phyloP scores from a whole-genome alignment of 2,113 vertebrate genomes.

The Eurypyga helias region DNA sequence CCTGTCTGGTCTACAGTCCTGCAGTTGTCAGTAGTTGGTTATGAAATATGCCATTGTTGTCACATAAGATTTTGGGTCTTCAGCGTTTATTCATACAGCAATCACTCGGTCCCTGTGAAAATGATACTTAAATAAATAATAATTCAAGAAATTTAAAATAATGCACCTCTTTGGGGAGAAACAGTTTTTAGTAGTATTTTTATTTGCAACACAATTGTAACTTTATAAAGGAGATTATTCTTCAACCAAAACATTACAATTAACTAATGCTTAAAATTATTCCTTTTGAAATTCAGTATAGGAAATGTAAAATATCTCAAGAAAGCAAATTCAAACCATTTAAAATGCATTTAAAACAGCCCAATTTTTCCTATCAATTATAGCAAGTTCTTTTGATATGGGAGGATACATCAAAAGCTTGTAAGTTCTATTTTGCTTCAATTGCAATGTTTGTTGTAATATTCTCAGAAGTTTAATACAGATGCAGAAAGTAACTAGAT shows the following conservation, averaged over 20 bases:
- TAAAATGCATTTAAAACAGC: background rate
- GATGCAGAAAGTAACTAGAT: background rate
- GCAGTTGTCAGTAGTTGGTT: accelerated
- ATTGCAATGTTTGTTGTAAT: background rate
- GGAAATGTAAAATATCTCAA: background rate
- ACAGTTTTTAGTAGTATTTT: background rate
- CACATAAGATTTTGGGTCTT: background rate
- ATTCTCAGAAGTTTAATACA: background rate
- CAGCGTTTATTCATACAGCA: background rate
- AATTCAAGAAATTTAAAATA: background rate
- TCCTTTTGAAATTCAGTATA: background rate
- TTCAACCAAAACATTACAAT: background rate
- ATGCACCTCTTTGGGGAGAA: background rate
- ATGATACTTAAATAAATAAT: background rate
- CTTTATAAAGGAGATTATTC: background rate
- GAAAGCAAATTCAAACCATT: background rate
- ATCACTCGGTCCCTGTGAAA: background rate
- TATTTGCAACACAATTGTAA: background rate
- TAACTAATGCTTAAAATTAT: background rate
- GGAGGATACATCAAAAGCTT: background rate
- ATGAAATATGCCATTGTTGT: background rate
- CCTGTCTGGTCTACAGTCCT: background rate
- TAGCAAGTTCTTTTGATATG: background rate
- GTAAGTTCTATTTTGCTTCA: background rate
- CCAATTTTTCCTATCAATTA: background rate